Evolutionary conservation across 2,888 invertebrate genomes (phyloP), one percentile per base, ranked within the genome.

Genomic region (Cartodere bifasciata): DNA sequence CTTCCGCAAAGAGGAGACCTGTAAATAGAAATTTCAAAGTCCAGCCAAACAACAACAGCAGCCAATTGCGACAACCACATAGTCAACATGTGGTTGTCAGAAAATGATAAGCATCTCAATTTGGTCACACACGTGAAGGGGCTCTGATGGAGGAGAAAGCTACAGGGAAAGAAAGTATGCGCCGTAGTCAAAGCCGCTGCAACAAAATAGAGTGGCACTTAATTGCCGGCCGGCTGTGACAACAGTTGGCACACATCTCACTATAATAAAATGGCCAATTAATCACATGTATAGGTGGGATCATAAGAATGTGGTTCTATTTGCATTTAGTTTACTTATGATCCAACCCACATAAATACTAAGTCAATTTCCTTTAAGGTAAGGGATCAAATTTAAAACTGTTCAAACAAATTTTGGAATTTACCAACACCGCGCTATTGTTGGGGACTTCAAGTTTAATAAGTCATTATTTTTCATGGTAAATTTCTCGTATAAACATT

Each of bases 1-100:
- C 38, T 47, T 69, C 73, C 77, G 80, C 81, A 82, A 82, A 82
- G 82, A 82, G 82, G 81, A 82, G 81, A 81, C 77, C 81, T 80
- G 80, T 74, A 72, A 76, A 70, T 70, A 62, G 60, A 62, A 58
- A 56, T 54, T 47, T 56, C 36, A 38, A 43, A 45, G 47, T 49
- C 41, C 47, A 46, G 43, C 46, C 50, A 49, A 52, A 48, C 44
- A 49, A 35, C 47, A 51, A 45, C 29, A 14, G 27, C 41, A 47
- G 45, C 46, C 46, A 46, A 46, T 45, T 45, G 40, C 38, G 42
- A 43, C 42, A 43, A n/a, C n/a, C 44, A 23, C 34, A 29, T 45
- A 42, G 46, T 42, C 43, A 38, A 23, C 27, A 35, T 34, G 21
- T 20, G 20, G 15, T 23, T 21, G 38, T n/a, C n/a, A n/a, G n/a